Base-by-base conservation (phyloP, 2,888 invertebrate genomes). In the Trichopria drosophilae region DNA sequence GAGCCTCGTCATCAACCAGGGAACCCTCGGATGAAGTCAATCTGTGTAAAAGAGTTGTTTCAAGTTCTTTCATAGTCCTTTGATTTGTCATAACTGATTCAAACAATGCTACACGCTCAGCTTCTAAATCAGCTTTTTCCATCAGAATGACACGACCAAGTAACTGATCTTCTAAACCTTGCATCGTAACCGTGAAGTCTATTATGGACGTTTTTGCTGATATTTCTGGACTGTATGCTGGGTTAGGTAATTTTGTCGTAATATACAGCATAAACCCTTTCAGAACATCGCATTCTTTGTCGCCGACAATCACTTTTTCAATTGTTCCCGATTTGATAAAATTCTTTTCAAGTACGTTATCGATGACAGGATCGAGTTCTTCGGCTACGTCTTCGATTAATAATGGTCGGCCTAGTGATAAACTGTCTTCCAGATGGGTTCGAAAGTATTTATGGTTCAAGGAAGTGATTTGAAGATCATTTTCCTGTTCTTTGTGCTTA, bases 11-110 rank as follows among this genome's bases (percentile, higher is more conserved):
- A 64, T 97, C 97, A 1, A 97, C 96, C 49, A 97, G 78, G 0
- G 94, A 94, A 1, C 95, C 96, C 78, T 91, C 86, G 0, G 93
- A 93, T 2, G 95, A 93, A 39, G 94, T 95, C 43, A 97, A 78
- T n/a, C 95, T 84, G 65, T 88, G 88, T 10, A 97, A 79, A 40
- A 97, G 79, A 73, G 95, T 96, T 47, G 90, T 92, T 76, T 97
- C 97, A 10, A 97, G 78, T 69, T 94, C 93, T 75, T 97, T 93
- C 92, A 96, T 96, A 62, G 91, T 90, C 54, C 93, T 81, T 75
- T 96, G 96, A 79, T 97, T 97, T 68, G 90, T 90, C 85, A 96
- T 93, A 0, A 97, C 96, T 2, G 94, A 95, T 76, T 95, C 94
- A 69, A 97, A 90, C 7, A 97, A 79, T 6, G 90, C 88, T 0